These are phyloP conservation scores for Dryomyza anilis DNA, from an alignment of 2,888 invertebrate genomes.

Conservation along the genomic window DNA sequence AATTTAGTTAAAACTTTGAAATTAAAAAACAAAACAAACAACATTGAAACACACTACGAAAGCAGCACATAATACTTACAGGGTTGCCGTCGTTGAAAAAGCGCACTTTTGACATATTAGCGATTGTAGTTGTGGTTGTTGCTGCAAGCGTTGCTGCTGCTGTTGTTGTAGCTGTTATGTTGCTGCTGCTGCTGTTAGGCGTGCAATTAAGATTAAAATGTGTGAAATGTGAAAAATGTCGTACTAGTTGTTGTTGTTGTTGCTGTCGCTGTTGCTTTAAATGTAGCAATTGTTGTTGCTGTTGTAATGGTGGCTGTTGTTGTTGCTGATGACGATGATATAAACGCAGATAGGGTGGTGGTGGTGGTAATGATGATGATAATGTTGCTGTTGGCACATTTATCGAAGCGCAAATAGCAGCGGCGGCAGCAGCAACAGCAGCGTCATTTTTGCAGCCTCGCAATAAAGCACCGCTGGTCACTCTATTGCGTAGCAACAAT, in stretches of 20 bases:
- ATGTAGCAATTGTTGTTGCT: neutral
- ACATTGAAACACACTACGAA: neutral
- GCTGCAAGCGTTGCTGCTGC: slow-evolving; percentile 22
- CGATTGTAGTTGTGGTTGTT: slow-evolving; percentile 10
- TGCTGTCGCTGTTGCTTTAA: neutral
- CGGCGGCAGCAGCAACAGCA: neutral
- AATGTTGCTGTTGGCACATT: too few relatives aligned
- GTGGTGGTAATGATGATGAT: neutral
- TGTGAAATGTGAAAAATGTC: slow-evolving; percentile 20
- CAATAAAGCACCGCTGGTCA: neutral
- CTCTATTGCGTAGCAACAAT: neutral
- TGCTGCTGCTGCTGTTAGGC: slow-evolving; percentile 20
- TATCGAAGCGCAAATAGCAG: too few relatives aligned
- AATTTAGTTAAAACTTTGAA: neutral
- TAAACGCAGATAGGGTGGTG: neutral
- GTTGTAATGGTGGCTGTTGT: neutral
- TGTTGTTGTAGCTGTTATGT: slow-evolving; percentile 13
- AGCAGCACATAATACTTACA: slow-evolving; percentile 35
- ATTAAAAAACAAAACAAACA: neutral
- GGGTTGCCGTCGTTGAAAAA: slow-evolving; percentile 37
- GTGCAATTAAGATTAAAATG: neutral
- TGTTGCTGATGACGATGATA: neutral
- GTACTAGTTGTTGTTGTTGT: neutral
- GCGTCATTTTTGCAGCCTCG: neutral
- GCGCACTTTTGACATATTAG: slow-evolving; percentile 37